Conservation (phyloP, 2,888 invertebrate species). For the Myopa testacea region DNA sequence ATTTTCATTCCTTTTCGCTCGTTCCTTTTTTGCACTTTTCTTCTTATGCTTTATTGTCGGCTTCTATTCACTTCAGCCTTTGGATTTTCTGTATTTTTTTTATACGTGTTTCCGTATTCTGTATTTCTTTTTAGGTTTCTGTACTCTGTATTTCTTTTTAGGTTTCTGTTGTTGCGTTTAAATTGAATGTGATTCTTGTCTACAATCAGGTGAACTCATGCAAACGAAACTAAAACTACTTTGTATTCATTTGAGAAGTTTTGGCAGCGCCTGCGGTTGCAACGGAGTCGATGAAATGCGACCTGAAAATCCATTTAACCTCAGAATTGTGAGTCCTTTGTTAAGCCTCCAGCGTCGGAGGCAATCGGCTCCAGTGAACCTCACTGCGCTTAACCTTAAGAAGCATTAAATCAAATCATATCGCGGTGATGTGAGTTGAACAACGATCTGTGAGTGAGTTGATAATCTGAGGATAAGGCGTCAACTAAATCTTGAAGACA, state of each 20-base stretch:
- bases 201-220: slow-evolving; percentile 6
- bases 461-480: neutral
- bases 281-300: neutral
- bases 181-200: slow-evolving; percentile 8
- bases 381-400: neutral
- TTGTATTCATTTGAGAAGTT: neutral
- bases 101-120: neutral
- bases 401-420: neutral
- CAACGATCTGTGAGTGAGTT: no score
- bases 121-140: neutral
- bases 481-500: neutral
- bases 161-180: neutral
- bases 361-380: neutral
- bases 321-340: neutral
- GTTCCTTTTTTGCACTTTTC: no score
- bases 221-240: neutral
- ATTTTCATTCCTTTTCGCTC: no score
- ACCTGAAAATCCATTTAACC: slow-evolving; percentile 6
- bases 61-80: no score
- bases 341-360: neutral
- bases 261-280: neutral
- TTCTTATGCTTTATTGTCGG: no score
- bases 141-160: neutral
- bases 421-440: neutral
- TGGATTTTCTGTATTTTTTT: no score